Evolutionary conservation across 2,888 invertebrate genomes (phyloP), one percentile per base, ranked within the genome.

Genomic region (Heterodera filipjevi): DNA sequence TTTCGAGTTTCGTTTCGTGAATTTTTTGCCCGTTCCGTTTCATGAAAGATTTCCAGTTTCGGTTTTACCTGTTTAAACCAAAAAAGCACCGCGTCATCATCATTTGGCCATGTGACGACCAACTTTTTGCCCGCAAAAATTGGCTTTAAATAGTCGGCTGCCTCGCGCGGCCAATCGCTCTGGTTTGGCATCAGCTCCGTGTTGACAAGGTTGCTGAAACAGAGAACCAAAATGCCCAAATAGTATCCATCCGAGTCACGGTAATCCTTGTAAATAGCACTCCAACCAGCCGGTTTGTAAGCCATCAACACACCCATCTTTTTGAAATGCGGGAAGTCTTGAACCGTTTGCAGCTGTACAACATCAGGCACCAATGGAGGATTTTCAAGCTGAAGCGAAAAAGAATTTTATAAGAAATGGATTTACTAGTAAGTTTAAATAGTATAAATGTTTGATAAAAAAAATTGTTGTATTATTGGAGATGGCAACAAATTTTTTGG

Each of bases 21-120:
- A 27, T n/a, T 64, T 27, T n/a, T 64, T 64, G 64, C 64, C 64
- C 19, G 64, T 64, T 64, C 19, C 12, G 44, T 44, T 44, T 44
- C 44, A 12, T 44, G 44, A 44, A 44, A 44, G 5, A 10, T 44
- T 44, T 12, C 44, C 44, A 44, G 44, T 44, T 44, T 44, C 12
- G 44, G n/a, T 10, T 1, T 39, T 39, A 35, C 68, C 33, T 68
- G 68, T 33, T 68, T 68, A 27, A 68, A 68, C 68, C 68, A 68
- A 27, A 68, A 68, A 22, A 68, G 33, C 19, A 68, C 68, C 33
- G 68, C 68, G 14, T 68, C 68, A 35, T 68, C 68, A 35, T 68
- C 68, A 3, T 19, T 35, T 16, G 68, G 68, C 14, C 16, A 68
- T 5, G 68, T 68, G 33, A 33, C 1, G 8, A 68, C 33, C 8